Percentiles rank a stretch among this genome's conserved stretches.
Conservation (phyloP, 1,140 invertebrate species). For the Drosophila persimilis region DNA sequence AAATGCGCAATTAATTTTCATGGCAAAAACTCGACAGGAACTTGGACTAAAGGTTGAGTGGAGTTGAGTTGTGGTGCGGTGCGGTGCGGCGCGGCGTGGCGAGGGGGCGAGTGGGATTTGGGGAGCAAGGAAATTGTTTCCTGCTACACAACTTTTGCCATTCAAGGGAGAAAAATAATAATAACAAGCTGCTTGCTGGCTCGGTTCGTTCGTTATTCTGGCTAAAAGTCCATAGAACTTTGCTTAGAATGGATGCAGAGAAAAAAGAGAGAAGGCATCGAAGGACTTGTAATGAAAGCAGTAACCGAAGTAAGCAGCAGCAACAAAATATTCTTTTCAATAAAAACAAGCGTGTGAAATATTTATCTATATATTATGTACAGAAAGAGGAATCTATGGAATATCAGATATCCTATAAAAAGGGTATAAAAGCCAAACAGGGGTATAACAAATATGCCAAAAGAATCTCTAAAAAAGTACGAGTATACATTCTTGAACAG, state of each 20-base stretch:
- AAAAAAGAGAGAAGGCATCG: conserved; percentile 5
- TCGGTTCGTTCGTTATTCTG: not conserved
- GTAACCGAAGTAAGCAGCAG: conserved; percentile 33
- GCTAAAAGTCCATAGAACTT: conserved; percentile 46
- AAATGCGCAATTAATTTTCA: conserved; percentile 81
- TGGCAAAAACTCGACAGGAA: conserved; percentile 61
- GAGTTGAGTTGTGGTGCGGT: conserved; percentile 1
- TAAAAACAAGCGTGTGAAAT: conserved; percentile 60
- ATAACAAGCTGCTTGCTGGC: conserved; percentile 45
- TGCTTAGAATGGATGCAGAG: conserved; percentile 37
- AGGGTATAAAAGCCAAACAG: too few species aligned
- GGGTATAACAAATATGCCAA: too few species aligned
- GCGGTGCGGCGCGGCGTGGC: not conserved
- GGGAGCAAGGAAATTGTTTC: conserved; percentile 53
- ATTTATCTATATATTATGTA: conserved; percentile 36
- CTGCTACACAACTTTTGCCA: conserved; percentile 57
- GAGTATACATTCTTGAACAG: too few species aligned
- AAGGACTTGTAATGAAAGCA: conserved; percentile 31
- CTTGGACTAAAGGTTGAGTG: conserved; percentile 43
- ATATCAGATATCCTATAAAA: too few species aligned
- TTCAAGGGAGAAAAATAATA: conserved; percentile 60
- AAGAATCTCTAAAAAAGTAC: too few species aligned
- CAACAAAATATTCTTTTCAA: conserved; percentile 52
- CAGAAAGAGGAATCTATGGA: too few species aligned
- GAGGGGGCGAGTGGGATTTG: conserved; percentile 5